phyloP scores from a whole-genome alignment of 2,888 invertebrate genomes.

The Lysandra bellargus region DNA sequence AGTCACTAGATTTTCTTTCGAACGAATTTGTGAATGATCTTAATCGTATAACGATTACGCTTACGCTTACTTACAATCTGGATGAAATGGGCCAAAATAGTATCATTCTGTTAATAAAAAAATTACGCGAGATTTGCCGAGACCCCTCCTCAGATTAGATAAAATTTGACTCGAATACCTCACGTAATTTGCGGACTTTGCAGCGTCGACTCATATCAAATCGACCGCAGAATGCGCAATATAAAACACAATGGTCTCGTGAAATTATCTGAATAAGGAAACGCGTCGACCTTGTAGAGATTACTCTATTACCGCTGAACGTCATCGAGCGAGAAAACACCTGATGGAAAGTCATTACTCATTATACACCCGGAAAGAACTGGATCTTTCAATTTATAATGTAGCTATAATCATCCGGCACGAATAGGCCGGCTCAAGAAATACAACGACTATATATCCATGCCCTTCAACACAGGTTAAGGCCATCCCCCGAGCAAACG shows the following conservation, averaged over 20 bases:
- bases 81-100: too few species aligned
- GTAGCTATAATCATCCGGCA: too few species aligned
- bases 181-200: background rate
- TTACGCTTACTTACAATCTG: too few species aligned
- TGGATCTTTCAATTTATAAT: background rate
- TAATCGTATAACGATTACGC: too few species aligned
- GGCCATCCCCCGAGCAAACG: too few species aligned
- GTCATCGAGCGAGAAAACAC: background rate
- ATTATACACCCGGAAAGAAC: background rate
- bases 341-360: background rate
- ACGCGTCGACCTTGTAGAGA: conserved; percentile 8
- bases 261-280: conserved; percentile 27
- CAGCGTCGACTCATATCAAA: background rate
- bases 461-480: too few species aligned
- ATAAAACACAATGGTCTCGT: background rate
- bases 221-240: background rate
- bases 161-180: too few species aligned
- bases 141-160: too few species aligned
- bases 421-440: background rate
- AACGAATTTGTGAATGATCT: too few species aligned
- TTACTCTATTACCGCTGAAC: conserved; percentile 3
- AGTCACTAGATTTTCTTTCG: too few species aligned
- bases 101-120: too few species aligned
- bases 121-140: too few species aligned
- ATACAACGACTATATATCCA: background rate